phyloP scores from a whole-genome alignment of 2,888 invertebrate species.

The Gortyna flavago region DNA sequence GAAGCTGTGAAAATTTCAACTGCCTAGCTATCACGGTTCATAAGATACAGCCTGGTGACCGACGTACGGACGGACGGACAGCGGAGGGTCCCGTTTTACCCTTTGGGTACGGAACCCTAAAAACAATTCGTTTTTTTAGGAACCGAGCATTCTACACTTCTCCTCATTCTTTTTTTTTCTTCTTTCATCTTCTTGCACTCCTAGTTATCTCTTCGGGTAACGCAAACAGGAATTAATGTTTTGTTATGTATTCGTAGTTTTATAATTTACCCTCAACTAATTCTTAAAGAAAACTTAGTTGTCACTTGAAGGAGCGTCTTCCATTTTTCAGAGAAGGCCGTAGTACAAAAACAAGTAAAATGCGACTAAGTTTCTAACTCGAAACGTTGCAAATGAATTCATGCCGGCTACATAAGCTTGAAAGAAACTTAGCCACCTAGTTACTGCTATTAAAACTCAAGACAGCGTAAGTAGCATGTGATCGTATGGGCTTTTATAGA shows the following conservation, averaged over 20 bases:
- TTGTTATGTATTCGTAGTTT: neutral
- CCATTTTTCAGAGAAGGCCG: neutral
- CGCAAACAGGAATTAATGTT: too few relatives aligned
- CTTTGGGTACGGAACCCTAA: too few relatives aligned
- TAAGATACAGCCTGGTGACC: too few relatives aligned
- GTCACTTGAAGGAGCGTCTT: neutral
- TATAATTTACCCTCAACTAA: neutral
- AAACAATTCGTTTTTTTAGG: too few relatives aligned
- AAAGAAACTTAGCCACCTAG: slow-evolving; percentile 41
- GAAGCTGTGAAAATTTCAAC: too few relatives aligned
- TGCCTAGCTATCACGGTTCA: too few relatives aligned
- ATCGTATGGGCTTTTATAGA: slow-evolving; percentile 11
- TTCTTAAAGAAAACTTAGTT: neutral
- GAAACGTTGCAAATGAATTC: slow-evolving; percentile 50
- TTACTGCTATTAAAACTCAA: slow-evolving; percentile 29
- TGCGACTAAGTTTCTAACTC: slow-evolving; percentile 28
- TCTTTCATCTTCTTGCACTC: too few relatives aligned
- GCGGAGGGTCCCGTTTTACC: too few relatives aligned
- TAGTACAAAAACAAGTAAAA: slow-evolving; percentile 21
- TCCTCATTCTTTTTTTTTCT: too few relatives aligned
- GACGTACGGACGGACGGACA: too few relatives aligned
- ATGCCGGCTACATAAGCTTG: slow-evolving; percentile 30
- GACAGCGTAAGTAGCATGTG: neutral
- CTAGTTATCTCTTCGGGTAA: too few relatives aligned
- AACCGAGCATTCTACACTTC: too few relatives aligned